Percentiles rank a stretch among this genome's conserved stretches.
Evolutionary conservation across 2,888 invertebrate species (phyloP).

Genomic region (Nematopogon swammerdamellus): DNA sequence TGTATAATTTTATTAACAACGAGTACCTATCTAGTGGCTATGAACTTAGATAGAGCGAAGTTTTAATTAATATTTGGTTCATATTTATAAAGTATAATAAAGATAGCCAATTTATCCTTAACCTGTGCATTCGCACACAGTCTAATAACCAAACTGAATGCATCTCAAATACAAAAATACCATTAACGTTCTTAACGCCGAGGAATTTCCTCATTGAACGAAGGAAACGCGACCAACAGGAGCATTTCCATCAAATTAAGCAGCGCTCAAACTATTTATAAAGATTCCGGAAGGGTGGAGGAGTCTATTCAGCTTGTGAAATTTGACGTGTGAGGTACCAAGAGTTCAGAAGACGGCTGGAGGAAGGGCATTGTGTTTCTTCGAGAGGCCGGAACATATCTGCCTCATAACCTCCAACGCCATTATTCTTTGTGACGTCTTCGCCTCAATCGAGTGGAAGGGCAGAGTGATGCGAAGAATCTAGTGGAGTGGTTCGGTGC

Average conservation of each 20-base stretch:
- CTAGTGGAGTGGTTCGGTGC: slow-evolving; percentile 17
- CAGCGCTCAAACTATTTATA: slow-evolving; percentile 50
- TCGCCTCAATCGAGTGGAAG: slow-evolving; percentile 19
- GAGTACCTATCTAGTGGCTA: no score
- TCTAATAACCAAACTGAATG: background rate
- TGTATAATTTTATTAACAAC: no score
- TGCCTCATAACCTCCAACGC: slow-evolving; percentile 34
- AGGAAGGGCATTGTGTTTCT: slow-evolving; percentile 26
- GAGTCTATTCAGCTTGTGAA: slow-evolving; percentile 47
- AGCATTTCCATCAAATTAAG: slow-evolving; percentile 49
- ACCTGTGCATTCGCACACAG: no score
- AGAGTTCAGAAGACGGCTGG: background rate
- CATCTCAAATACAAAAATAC: slow-evolving; percentile 7
- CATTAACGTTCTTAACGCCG: slow-evolving; percentile 28
- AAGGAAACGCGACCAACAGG: slow-evolving; percentile 22
- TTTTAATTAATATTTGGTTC: no score
- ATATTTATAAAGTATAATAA: no score
- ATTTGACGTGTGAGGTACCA: slow-evolving; percentile 50
- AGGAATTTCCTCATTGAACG: slow-evolving; percentile 37
- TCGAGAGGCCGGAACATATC: slow-evolving; percentile 28
- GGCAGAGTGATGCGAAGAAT: slow-evolving; percentile 6
- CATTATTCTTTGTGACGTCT: slow-evolving; percentile 38
- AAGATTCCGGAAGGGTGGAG: slow-evolving; percentile 39
- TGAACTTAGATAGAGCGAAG: no score
- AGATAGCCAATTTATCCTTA: no score